Conservation (phyloP, 2,113 vertebrate genomes). For the Dromaius novaehollandiae region DNA sequence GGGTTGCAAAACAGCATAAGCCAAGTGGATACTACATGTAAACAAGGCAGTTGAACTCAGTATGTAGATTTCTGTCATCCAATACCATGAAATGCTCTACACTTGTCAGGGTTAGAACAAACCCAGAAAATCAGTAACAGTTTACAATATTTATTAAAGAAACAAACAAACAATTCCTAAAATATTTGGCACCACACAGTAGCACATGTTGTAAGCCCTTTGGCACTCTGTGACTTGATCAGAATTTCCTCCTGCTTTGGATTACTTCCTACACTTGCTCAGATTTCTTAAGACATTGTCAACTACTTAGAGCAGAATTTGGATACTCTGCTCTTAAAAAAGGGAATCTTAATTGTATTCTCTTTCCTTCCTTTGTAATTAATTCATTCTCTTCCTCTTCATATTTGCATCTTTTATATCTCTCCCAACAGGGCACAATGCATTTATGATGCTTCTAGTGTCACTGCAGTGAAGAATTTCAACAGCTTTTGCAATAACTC, state of each 20-base stretch:
- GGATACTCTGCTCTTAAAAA: neutral
- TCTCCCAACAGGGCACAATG: neutral
- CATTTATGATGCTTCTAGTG: neutral
- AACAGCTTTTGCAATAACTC: neutral
- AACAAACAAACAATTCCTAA: conserved; percentile 1
- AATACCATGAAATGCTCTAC: neutral
- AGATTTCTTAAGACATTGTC: neutral
- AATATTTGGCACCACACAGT: neutral
- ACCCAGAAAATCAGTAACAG: neutral
- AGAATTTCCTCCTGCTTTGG: neutral
- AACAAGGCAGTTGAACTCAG: neutral
- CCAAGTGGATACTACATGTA: neutral
- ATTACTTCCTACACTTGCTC: neutral
- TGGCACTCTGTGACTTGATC: neutral
- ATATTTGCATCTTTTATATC: neutral
- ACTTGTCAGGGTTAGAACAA: neutral
- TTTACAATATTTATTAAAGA: conserved; percentile 1
- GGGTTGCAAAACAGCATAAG: neutral
- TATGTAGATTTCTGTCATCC: neutral
- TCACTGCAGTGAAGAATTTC: neutral
- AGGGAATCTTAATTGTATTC: neutral
- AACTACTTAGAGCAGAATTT: neutral
- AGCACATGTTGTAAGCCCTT: neutral
- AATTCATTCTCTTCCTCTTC: neutral
- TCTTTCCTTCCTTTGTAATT: neutral